A percentile compares a stretch with the other conserved stretches of the same genome.
Conservation (phyloP, 2,113 vertebrate genomes). For the Phasianus colchicus region DNA sequence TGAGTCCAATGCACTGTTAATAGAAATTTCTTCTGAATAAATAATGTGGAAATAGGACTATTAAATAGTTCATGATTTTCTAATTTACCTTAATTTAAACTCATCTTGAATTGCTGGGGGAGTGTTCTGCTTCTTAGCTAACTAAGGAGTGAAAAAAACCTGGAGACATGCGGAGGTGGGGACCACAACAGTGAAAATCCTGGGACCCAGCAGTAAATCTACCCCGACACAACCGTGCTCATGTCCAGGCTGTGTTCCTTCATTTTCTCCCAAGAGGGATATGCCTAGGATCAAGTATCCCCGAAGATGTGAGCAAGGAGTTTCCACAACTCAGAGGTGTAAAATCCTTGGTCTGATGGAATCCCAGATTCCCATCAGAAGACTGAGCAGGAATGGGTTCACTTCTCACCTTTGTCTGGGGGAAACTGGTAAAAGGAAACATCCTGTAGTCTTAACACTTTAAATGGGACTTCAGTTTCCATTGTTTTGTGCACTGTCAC, state of each 20-base stretch:
- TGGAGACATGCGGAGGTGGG: neutral
- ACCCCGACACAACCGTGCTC: fast-evolving
- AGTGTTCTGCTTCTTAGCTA: neutral
- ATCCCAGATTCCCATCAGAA: neutral
- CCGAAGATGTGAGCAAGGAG: neutral
- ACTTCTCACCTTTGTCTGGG: neutral
- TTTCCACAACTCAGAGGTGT: neutral
- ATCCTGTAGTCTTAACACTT: neutral
- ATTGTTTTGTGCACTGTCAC: no score
- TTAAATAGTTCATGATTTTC: constrained; percentile 27
- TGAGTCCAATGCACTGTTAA: constrained; percentile 28
- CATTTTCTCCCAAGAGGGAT: fast-evolving
- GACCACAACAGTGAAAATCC: neutral
- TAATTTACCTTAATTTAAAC: constrained; percentile 45
- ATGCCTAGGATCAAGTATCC: fast-evolving
- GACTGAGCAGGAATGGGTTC: fast-evolving
- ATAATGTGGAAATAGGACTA: constrained; percentile 45
- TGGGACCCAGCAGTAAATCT: fast-evolving
- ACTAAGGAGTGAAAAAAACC: neutral
- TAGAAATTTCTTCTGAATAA: constrained; percentile 53
- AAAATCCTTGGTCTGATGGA: neutral
- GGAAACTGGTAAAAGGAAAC: fast-evolving
- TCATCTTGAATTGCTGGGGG: neutral
- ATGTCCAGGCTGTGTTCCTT: fast-evolving
- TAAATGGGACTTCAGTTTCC: neutral